Conservation (phyloP, 2,113 vertebrate genomes). For the Leptosomus discolor region DNA sequence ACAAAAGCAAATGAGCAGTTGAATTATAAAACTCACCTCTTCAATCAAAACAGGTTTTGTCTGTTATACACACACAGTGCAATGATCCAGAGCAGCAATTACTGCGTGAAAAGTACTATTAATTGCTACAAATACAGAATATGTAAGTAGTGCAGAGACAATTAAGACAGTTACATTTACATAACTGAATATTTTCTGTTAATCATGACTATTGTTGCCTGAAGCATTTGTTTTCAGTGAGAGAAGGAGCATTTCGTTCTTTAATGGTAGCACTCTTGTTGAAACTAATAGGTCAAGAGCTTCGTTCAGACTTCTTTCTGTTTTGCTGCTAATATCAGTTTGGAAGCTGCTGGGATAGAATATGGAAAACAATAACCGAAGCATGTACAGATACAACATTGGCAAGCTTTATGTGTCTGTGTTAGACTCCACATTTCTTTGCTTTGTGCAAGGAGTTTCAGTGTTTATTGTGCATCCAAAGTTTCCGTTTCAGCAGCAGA, state of each 20-base stretch:
- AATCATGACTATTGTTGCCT: not conserved
- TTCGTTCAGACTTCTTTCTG: not conserved
- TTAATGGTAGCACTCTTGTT: not conserved
- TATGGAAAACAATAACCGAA: not conserved
- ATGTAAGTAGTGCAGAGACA: not conserved
- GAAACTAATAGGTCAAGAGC: not conserved
- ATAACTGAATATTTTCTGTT: not conserved
- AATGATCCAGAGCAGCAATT: not conserved
- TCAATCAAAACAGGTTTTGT: not conserved
- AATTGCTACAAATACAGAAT: not conserved
- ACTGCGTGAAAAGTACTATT: not conserved
- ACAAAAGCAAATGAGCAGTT: not conserved
- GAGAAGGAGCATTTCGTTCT: not conserved
- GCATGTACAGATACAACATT: too few relatives aligned
- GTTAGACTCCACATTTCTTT: not conserved
- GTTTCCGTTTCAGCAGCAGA: not conserved
- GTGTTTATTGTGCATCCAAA: not conserved
- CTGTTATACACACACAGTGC: not conserved
- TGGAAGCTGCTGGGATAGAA: not conserved
- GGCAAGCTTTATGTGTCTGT: not conserved
- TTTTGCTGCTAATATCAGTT: not conserved
- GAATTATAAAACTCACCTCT: accelerated
- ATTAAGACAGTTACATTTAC: not conserved
- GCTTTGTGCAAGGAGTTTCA: not conserved
- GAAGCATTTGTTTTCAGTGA: not conserved